Evolutionary conservation across 2,113 vertebrate genomes (phyloP), one percentile per base, ranked within the genome.

Genomic region (Eudyptes chrysolophus): DNA sequence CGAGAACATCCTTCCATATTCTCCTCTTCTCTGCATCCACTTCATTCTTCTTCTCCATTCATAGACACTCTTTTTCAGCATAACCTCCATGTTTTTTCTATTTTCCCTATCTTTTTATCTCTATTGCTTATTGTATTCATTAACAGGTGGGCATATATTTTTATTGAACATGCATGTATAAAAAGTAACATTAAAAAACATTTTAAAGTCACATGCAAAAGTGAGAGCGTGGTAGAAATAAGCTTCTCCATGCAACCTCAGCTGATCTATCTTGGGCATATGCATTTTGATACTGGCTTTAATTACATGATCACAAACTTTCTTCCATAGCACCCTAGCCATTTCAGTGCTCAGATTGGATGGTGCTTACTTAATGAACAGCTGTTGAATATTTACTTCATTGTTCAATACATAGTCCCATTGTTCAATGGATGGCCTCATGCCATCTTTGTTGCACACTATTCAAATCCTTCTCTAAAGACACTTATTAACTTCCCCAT

Each of bases 361-460:
- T 84, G 79, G 32, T 94, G 51, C 52, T 95, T 93, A 54, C 66
- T 96, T 90, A 96, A 94, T 22, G 24, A 96, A 78, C 96, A 97
- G 95, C 88, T 97, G 97, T 81, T 96, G 92, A 78, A 62, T 90
- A 97, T 97, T 97, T 97, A 65, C 40, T 95, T 77, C 88, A 94
- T 96, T 96, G 79, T 95, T 96, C 85, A 90, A 60, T 81, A 66
- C 71, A 22, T 52, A 68, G 85, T 62, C 69, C 68, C 88, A 92
- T 90, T 97, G 92, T 94, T 97, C 86, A 94, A 18, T 52, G 80
- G 55, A 94, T 97, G 97, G 96, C 88, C 72, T 93, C 38, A 4
- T 94, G 95, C 96, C 95, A 94, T 94, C 90, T 97, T 95, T 97
- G 92, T 95, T 94, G 79, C 76, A 94, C 34, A 34, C 62, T 82